phyloP scores from a whole-genome alignment of 2,113 vertebrate genomes.

The Ceyx margarethae region DNA sequence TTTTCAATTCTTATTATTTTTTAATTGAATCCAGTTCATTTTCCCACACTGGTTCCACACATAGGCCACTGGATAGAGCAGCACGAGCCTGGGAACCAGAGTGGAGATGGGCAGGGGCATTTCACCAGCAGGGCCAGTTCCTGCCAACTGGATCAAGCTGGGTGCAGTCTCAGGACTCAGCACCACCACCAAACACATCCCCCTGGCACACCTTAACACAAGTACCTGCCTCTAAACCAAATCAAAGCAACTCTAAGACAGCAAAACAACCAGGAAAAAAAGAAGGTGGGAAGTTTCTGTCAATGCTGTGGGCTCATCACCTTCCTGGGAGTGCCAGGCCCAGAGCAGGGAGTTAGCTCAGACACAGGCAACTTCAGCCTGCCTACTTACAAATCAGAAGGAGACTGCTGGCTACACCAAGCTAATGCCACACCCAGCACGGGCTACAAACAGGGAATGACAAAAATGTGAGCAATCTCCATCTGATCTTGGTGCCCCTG shows the following conservation, averaged over 20 bases:
- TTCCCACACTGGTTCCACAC: background rate
- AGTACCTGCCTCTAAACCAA: background rate
- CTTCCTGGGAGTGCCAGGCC: rapidly evolving
- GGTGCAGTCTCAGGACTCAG: background rate
- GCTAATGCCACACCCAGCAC: background rate
- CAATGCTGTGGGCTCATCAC: background rate
- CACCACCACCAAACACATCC: background rate
- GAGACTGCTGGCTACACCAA: background rate
- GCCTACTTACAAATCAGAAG: background rate
- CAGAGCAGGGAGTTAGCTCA: background rate
- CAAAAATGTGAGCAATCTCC: background rate
- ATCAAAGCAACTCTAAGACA: background rate
- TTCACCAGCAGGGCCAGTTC: background rate
- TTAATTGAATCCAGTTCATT: background rate
- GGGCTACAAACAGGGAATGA: background rate
- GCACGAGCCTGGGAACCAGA: background rate
- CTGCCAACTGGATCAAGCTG: rapidly evolving
- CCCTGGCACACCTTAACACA: rapidly evolving
- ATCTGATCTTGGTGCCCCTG: background rate
- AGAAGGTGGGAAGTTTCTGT: background rate
- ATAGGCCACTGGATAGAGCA: rapidly evolving
- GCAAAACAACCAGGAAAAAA: background rate
- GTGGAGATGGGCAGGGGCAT: background rate
- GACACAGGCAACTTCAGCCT: background rate
- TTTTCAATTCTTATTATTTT: background rate